phyloP scores from a whole-genome alignment of 2,113 vertebrate species.

The Phrynocephalus versicolor region DNA sequence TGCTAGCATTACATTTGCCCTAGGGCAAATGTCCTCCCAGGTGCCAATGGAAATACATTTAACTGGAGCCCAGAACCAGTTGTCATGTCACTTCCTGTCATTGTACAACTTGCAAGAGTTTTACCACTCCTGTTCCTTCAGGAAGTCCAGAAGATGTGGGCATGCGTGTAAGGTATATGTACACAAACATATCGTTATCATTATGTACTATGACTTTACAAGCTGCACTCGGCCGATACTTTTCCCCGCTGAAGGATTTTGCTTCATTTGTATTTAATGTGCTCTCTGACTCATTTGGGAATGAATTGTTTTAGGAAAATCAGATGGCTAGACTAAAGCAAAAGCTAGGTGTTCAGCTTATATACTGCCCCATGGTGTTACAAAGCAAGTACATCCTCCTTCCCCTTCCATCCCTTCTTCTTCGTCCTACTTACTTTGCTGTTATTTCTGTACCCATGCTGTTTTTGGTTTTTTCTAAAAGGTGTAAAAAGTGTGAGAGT shows the following conservation, averaged over 20 bases:
- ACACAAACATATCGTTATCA: not conserved
- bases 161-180: not conserved
- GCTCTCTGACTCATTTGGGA: slow-evolving; percentile 14
- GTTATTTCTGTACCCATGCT: not conserved
- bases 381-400: not conserved
- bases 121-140: not conserved
- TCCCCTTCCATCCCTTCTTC: not conserved
- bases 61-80: not conserved
- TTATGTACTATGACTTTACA: not conserved
- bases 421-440: not conserved
- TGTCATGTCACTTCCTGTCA: not conserved
- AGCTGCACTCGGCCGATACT: not conserved
- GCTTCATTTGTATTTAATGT: slow-evolving; percentile 25
- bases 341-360: too few species aligned
- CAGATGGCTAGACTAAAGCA: slow-evolving; percentile 39
- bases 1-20: slow-evolving; percentile 15
- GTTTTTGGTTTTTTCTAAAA: not conserved
- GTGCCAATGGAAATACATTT: slow-evolving; percentile 27
- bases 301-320: slow-evolving; percentile 25
- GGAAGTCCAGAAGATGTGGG: not conserved
- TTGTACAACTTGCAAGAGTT: not conserved
- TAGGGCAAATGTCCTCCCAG: not conserved
- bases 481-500: too few species aligned
- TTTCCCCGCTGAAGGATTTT: not conserved
- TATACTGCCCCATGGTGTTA: too few species aligned